These are phyloP conservation scores for Amia ocellicauda DNA, from an alignment of 2,113 vertebrate genomes.

Conservation along the genomic window DNA sequence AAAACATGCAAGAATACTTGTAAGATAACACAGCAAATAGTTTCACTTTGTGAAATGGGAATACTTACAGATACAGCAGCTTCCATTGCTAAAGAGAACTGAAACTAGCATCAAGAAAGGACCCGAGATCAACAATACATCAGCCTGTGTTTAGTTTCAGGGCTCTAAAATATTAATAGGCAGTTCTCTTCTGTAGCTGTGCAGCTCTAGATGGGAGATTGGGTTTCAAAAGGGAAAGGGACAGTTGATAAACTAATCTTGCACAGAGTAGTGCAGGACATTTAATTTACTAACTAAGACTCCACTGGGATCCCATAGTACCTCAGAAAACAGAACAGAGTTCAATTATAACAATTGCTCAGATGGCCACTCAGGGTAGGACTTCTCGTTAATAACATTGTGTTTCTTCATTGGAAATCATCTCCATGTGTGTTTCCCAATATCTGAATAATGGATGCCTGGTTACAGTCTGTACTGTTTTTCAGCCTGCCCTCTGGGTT, in stretches of 20 bases:
- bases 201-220: no score
- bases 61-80: constrained; percentile 47
- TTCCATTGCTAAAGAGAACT: constrained; percentile 13
- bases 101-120: no score
- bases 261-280: neutral
- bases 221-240: constrained; percentile 19
- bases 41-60: neutral
- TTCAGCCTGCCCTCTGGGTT: no score
- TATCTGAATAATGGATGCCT: no score
- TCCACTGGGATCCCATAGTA: neutral
- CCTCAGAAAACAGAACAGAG: no score
- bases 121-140: no score
- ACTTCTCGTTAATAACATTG: no score
- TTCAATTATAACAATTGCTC: no score
- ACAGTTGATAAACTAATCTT: neutral
- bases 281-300: neutral
- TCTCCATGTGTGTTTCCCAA: no score
- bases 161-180: constrained; percentile 48
- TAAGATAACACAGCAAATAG: neutral
- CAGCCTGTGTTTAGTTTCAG: constrained; percentile 40
- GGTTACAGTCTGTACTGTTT: no score
- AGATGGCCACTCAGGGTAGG: no score
- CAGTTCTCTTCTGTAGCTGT: constrained; percentile 34
- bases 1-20: neutral
- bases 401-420: no score